Percentiles rank a stretch among this genome's conserved stretches.
phyloP scores from a whole-genome alignment of 2,797 vertebrate genomes.

The Antennarius maculatus region DNA sequence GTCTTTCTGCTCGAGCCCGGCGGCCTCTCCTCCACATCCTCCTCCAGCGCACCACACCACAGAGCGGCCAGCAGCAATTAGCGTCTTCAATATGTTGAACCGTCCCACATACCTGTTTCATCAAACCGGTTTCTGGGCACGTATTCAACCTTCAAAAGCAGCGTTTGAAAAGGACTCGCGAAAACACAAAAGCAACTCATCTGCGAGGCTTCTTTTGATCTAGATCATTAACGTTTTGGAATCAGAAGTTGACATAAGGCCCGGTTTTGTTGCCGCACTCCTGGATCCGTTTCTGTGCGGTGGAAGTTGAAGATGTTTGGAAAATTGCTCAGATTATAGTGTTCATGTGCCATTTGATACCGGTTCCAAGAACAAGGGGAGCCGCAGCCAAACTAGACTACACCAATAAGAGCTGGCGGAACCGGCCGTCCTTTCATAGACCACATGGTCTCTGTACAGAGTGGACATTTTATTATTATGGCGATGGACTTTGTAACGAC shows the following conservation, averaged over 20 bases:
- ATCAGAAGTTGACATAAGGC: conserved; percentile 78
- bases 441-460: conserved; percentile 87
- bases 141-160: conserved; percentile 71
- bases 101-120: conserved; percentile 79
- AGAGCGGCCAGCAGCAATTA: conserved; percentile 71
- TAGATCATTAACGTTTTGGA: conserved; percentile 84
- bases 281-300: conserved; percentile 81
- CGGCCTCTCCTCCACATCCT: conserved; percentile 62
- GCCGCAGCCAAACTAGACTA: conserved; percentile 87
- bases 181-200: conserved; percentile 68
- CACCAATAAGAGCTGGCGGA: conserved; percentile 88
- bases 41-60: conserved; percentile 65
- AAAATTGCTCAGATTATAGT: conserved; percentile 87
- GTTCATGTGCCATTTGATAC: conserved; percentile 87
- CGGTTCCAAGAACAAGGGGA: conserved; percentile 88
- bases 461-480: conserved; percentile 89
- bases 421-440: conserved; percentile 89
- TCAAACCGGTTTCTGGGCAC: conserved; percentile 73
- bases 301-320: conserved; percentile 84
- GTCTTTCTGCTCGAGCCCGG: conserved; percentile 46
- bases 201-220: conserved; percentile 80
- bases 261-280: conserved; percentile 74
- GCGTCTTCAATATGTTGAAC: conserved; percentile 71
- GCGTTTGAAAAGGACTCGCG: conserved; percentile 55
- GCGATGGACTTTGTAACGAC: conserved; percentile 84